Conservation (phyloP, 64 coral and sea anemone species). For the Orbicella faveolata region DNA sequence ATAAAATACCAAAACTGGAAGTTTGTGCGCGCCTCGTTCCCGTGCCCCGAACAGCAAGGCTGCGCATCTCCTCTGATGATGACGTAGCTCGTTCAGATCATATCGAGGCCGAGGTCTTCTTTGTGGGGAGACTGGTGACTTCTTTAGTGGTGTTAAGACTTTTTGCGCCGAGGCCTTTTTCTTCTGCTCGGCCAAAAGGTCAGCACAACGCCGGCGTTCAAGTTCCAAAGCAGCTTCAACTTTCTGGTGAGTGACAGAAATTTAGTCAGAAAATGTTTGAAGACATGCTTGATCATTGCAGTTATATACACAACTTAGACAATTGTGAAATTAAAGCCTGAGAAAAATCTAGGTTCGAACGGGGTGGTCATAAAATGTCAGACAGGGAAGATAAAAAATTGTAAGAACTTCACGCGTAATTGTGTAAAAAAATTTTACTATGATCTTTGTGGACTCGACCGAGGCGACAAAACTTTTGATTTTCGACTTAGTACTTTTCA, state of each 20-base stretch:
- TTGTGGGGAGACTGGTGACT: not conserved
- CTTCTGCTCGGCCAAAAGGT: constrained; percentile 63
- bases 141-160: not conserved
- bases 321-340: too few relatives aligned
- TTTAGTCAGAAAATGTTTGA: too few relatives aligned
- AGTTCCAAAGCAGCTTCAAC: constrained; percentile 53
- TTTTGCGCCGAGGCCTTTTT: constrained; percentile 32
- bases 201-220: constrained; percentile 63
- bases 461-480: too few relatives aligned
- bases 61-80: constrained; percentile 85
- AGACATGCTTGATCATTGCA: too few relatives aligned
- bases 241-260: constrained; percentile 59
- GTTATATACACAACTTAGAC: too few relatives aligned
- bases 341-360: too few relatives aligned
- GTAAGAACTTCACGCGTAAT: too few relatives aligned
- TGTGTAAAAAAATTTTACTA: too few relatives aligned
- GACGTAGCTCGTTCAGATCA: constrained; percentile 79
- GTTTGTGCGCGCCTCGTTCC: constrained; percentile 64
- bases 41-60: constrained; percentile 82
- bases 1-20: constrained; percentile 72
- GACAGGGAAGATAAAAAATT: too few relatives aligned
- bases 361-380: too few relatives aligned
- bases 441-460: too few relatives aligned
- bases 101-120: constrained; percentile 40
- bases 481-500: too few relatives aligned